phyloP scores from a whole-genome alignment of 2,888 invertebrate genomes.

The Agrotis segetum region DNA sequence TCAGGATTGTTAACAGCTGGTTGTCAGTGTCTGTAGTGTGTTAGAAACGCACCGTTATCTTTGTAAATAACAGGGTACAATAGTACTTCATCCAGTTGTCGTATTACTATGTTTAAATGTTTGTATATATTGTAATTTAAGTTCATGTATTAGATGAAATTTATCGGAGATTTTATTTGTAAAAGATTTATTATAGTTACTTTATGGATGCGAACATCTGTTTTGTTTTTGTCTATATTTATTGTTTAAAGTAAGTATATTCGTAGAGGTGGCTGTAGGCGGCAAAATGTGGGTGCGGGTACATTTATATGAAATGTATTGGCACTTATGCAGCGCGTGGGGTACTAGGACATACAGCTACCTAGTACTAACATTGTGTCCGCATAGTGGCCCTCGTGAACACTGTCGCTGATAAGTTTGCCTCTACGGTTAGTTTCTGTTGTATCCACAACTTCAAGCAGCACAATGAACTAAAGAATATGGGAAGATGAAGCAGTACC shows the following conservation, averaged over 20 bases:
- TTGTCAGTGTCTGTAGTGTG: slow-evolving; percentile 30
- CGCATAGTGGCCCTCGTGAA: slow-evolving; percentile 44
- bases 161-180: slow-evolving; percentile 76
- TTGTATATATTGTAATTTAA: slow-evolving; percentile 84
- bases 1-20: slow-evolving; percentile 30
- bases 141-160: slow-evolving; percentile 72
- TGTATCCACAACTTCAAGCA: slow-evolving; percentile 46
- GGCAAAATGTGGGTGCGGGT: slow-evolving; percentile 40
- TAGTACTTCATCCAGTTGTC: slow-evolving; percentile 77
- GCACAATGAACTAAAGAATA: slow-evolving; percentile 21
- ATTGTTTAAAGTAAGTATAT: slow-evolving; percentile 58
- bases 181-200: slow-evolving; percentile 62
- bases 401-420: slow-evolving; percentile 45
- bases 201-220: slow-evolving; percentile 63
- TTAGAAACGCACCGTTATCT: slow-evolving; percentile 38
- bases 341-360: slow-evolving; percentile 39
- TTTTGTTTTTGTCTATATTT: slow-evolving; percentile 66
- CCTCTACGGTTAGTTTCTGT: slow-evolving; percentile 43
- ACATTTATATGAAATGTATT: slow-evolving; percentile 50
- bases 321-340: slow-evolving; percentile 40
- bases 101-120: slow-evolving; percentile 79
- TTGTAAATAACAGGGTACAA: slow-evolving; percentile 80
- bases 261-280: slow-evolving; percentile 53
- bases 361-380: slow-evolving; percentile 37
- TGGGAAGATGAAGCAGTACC: neutral